These are phyloP conservation scores for Netelia inedita DNA, from an alignment of 2,888 invertebrate genomes.

Conservation along the genomic window DNA sequence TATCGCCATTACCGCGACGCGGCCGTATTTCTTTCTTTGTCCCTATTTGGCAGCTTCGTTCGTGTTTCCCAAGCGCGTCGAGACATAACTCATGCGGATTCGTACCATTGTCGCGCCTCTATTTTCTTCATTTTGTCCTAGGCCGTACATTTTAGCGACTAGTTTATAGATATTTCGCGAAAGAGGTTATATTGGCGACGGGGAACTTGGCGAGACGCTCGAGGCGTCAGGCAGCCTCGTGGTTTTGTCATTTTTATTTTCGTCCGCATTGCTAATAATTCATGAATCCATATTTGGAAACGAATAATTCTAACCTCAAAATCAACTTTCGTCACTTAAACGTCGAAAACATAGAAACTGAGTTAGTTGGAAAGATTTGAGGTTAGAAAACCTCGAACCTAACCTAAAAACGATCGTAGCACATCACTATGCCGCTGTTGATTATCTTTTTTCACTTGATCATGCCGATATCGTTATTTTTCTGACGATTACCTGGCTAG, in stretches of 20 bases:
- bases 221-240: too few species aligned
- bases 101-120: neutral
- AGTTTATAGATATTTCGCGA: conserved; percentile 13
- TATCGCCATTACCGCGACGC: neutral
- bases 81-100: conserved; percentile 50
- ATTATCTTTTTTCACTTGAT: neutral
- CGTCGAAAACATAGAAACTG: too few species aligned
- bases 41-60: conserved; percentile 46
- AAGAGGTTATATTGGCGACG: conserved; percentile 4
- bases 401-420: neutral
- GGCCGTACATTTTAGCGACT: neutral
- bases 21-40: conserved; percentile 10
- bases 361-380: neutral
- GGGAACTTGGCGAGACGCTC: conserved; percentile 12
- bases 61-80: conserved; percentile 26
- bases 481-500: neutral
- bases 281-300: too few species aligned
- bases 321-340: too few species aligned
- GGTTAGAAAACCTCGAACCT: neutral
- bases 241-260: too few species aligned
- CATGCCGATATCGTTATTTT: neutral
- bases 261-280: too few species aligned
- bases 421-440: neutral
- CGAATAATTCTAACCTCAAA: too few species aligned
- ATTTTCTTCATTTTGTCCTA: conserved; percentile 12